These are phyloP conservation scores for Tapirus indicus DNA, from an alignment of 2,797 vertebrate genomes.

Conservation along the genomic window DNA sequence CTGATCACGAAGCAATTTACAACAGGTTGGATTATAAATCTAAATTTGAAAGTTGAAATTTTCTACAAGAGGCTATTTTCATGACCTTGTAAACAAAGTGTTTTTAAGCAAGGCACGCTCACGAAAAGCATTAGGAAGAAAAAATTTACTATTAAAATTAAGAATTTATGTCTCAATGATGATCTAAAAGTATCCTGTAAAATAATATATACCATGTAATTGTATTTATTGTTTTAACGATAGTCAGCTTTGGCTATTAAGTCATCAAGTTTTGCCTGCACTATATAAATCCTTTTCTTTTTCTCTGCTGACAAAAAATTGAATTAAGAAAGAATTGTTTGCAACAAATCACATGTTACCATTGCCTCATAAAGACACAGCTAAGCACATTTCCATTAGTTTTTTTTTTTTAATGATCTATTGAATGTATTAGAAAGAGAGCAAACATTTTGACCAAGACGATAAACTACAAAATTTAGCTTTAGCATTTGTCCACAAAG, in stretches of 20 bases:
- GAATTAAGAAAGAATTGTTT: background rate
- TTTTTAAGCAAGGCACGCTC: background rate
- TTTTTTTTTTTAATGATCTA: constrained; percentile 16
- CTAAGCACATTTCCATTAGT: constrained; percentile 4
- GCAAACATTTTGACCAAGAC: constrained; percentile 60
- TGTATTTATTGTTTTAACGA: background rate
- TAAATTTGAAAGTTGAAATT: background rate
- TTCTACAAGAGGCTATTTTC: background rate
- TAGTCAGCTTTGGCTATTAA: background rate
- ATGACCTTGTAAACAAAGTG: background rate
- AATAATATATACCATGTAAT: background rate
- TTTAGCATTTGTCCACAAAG: constrained; percentile 31
- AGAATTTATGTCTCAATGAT: background rate
- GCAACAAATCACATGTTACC: background rate
- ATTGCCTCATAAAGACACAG: background rate
- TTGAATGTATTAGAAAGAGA: constrained; percentile 43
- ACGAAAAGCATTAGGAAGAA: background rate
- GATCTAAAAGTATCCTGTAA: background rate
- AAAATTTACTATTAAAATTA: background rate
- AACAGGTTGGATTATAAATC: background rate
- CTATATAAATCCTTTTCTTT: background rate
- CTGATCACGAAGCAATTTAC: background rate
- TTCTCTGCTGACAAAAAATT: background rate
- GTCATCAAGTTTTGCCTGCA: background rate
- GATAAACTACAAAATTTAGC: constrained; percentile 45